These are phyloP conservation scores for Brotula barbata DNA, from an alignment of 2,797 vertebrate species.

Conservation along the genomic window DNA sequence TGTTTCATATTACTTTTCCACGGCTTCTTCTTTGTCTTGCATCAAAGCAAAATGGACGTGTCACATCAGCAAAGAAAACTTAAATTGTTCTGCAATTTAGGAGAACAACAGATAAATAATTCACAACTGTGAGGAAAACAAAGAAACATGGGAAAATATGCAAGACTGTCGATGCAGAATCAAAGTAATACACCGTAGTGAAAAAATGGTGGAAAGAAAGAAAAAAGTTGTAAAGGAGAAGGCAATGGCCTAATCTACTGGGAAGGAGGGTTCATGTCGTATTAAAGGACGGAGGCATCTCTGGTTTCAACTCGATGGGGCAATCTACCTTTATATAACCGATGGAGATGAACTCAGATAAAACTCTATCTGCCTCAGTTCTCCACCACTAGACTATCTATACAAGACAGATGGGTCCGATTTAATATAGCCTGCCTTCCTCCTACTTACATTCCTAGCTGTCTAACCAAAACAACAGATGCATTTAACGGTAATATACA, in stretches of 20 bases:
- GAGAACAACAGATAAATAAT: too few relatives aligned
- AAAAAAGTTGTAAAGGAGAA: too few relatives aligned
- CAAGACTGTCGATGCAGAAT: too few relatives aligned
- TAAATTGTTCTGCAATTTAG: too few relatives aligned
- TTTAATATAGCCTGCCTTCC: neutral
- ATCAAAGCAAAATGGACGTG: too few relatives aligned
- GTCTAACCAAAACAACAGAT: neutral
- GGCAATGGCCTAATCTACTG: conserved; percentile 5
- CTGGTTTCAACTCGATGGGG: neutral
- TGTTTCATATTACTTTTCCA: too few relatives aligned
- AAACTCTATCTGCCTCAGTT: neutral
- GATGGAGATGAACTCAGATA: neutral
- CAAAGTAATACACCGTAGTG: too few relatives aligned
- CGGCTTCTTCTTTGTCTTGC: too few relatives aligned
- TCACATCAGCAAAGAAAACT: too few relatives aligned
- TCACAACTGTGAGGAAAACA: too few relatives aligned
- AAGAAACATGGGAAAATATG: too few relatives aligned
- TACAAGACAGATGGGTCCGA: neutral
- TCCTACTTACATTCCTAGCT: neutral
- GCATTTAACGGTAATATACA: conserved; percentile 22
- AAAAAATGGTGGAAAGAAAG: too few relatives aligned
- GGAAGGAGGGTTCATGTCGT: neutral
- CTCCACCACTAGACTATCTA: neutral
- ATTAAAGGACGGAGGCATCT: neutral
- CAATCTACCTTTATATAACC: neutral